These are phyloP conservation scores for Gymnoscelis rufifasciata DNA, from an alignment of 2,888 invertebrate genomes.

Conservation along the genomic window DNA sequence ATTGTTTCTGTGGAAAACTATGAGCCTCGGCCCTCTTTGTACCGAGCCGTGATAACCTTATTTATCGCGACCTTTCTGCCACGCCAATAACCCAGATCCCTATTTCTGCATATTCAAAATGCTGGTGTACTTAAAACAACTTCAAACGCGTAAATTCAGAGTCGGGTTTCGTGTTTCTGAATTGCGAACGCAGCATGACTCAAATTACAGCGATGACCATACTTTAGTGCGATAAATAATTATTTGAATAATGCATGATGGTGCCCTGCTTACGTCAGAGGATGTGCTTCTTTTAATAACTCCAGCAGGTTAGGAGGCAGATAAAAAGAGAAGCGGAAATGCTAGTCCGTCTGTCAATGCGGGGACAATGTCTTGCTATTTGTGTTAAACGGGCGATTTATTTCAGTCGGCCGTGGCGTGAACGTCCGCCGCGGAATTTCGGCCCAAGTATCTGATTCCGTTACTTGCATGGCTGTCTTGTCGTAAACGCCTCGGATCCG, in stretches of 20 bases:
- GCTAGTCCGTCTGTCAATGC: constrained; percentile 70
- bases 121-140: constrained; percentile 1
- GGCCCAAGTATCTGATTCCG: constrained; percentile 72
- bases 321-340: constrained; percentile 73
- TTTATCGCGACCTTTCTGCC: constrained; percentile 23
- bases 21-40: constrained; percentile 25
- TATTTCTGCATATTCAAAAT: background rate
- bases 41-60: constrained; percentile 26
- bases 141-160: constrained; percentile 9
- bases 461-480: constrained; percentile 54
- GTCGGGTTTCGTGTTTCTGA: constrained; percentile 30
- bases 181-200: constrained; percentile 35
- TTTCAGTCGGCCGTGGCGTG: constrained; percentile 76
- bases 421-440: constrained; percentile 75
- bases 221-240: constrained; percentile 31
- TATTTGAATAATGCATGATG: constrained; percentile 46
- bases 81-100: background rate
- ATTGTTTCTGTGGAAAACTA: constrained; percentile 48
- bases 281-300: constrained; percentile 45
- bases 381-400: constrained; percentile 76
- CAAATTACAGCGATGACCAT: constrained; percentile 40
- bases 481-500: constrained; percentile 30
- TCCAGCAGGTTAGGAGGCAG: constrained; percentile 34
- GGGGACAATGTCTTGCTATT: constrained; percentile 75
- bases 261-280: constrained; percentile 56